Percentiles rank a stretch among this genome's conserved stretches.
Conservation (phyloP, 2,797 vertebrate genomes). For the Anguilla marmorata region DNA sequence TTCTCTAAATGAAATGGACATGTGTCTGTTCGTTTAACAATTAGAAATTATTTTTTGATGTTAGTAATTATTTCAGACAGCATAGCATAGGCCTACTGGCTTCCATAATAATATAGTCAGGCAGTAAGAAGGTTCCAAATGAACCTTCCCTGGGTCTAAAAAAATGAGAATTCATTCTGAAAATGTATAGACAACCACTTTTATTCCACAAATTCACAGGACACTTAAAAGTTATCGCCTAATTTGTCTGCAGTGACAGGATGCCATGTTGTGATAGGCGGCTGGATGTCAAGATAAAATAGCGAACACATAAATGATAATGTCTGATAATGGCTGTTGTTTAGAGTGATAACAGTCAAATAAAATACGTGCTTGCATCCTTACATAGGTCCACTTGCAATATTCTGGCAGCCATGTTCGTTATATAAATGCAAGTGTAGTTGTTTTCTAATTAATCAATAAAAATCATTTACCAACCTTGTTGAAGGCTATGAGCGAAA, state of each 20-base stretch:
- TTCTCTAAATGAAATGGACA: background rate
- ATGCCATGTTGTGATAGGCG: background rate
- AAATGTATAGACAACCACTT: background rate
- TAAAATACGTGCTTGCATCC: background rate
- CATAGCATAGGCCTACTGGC: background rate
- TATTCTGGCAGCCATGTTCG: background rate
- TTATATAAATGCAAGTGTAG: background rate
- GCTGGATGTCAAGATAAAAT: background rate
- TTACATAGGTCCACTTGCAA: background rate
- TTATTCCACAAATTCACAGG: background rate
- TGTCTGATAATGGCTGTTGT: background rate
- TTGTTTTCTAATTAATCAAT: background rate
- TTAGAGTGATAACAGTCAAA: background rate
- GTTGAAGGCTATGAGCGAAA: too few relatives aligned
- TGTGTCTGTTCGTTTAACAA: background rate
- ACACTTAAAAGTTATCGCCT: background rate
- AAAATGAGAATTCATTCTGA: background rate
- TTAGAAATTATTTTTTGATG: background rate
- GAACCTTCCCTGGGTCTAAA: background rate
- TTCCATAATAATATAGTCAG: background rate
- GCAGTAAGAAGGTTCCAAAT: background rate
- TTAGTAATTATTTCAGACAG: background rate
- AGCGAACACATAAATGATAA: slow-evolving; percentile 6
- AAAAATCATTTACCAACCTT: background rate
- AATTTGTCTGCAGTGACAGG: background rate